phyloP scores from a whole-genome alignment of 64 coral and sea anemone species.

The Porites lutea region DNA sequence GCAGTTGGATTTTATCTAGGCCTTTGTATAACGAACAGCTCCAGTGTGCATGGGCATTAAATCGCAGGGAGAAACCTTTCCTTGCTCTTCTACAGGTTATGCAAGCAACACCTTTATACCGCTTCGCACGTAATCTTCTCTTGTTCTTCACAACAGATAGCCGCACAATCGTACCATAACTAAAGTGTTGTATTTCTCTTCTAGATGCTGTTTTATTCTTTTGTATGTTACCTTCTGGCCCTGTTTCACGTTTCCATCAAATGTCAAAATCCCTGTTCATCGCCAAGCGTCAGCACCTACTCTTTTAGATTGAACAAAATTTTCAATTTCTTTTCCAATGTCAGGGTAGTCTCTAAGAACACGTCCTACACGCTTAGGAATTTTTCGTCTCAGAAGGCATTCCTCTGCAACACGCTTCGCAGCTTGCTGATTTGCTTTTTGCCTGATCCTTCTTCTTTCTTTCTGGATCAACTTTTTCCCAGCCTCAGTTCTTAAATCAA shows the following conservation, averaged over 20 bases:
- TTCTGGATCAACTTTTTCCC: constrained; percentile 32
- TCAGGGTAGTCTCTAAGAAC: constrained; percentile 41
- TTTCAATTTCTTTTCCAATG: constrained; percentile 73
- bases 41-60: constrained; percentile 64
- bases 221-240: constrained; percentile 20
- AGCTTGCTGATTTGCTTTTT: too few relatives aligned
- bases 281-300: constrained; percentile 44
- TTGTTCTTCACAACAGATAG: constrained; percentile 26
- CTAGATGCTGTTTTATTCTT: constrained; percentile 29
- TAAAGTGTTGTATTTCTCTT: constrained; percentile 14
- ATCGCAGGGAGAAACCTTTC: constrained; percentile 52
- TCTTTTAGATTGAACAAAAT: constrained; percentile 42
- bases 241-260: constrained; percentile 29
- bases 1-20: constrained; percentile 36
- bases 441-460: too few relatives aligned
- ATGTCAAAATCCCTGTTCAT: constrained; percentile 59
- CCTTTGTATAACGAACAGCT: constrained; percentile 51
- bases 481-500: constrained; percentile 7
- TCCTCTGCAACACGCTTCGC: background rate
- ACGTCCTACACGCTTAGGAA: constrained; percentile 1
- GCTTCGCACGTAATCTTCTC: background rate
- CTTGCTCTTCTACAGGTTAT: constrained; percentile 51
- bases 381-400: constrained; percentile 39
- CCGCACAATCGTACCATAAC: constrained; percentile 42
- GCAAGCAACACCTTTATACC: constrained; percentile 36